A percentile compares a stretch with the other conserved stretches of the same genome.
Conservation (phyloP, 1,140 invertebrate species). For the Asobara japonica region DNA sequence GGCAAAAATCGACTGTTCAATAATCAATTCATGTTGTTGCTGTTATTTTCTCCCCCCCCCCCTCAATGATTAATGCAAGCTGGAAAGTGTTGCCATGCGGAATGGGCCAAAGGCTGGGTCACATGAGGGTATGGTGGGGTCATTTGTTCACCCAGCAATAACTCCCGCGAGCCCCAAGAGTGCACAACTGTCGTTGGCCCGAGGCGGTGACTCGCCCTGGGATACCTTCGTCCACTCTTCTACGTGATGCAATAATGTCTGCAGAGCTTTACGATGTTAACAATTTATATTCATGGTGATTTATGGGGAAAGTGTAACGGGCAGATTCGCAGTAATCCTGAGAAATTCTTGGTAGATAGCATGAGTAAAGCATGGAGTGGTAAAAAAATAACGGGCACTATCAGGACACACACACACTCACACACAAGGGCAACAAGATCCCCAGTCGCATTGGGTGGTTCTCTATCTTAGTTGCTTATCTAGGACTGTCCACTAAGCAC, state of each 20-base stretch:
- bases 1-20: neutral
- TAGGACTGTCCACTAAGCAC: too few relatives aligned
- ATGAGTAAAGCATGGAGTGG: too few relatives aligned
- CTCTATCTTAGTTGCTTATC: too few relatives aligned
- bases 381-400: too few relatives aligned
- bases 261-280: neutral
- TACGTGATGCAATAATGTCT: neutral
- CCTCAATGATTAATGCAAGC: neutral
- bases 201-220: slow-evolving; percentile 34
- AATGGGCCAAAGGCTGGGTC: neutral
- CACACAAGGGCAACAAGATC: too few relatives aligned
- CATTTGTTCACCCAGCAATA: neutral
- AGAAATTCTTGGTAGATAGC: too few relatives aligned
- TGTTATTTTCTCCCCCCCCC: neutral
- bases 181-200: slow-evolving; percentile 16
- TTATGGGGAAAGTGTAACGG: neutral
- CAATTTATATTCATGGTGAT: neutral
- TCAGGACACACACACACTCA: too few relatives aligned
- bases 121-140: neutral
- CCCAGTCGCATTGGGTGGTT: too few relatives aligned
- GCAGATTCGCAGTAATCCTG: neutral
- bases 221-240: neutral
- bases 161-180: neutral
- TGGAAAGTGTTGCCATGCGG: neutral
- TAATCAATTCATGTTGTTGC: neutral